Evolutionary conservation across 1,140 invertebrate genomes (phyloP), one percentile per base, ranked within the genome.

Genomic region (Bombus cullumanus): DNA sequence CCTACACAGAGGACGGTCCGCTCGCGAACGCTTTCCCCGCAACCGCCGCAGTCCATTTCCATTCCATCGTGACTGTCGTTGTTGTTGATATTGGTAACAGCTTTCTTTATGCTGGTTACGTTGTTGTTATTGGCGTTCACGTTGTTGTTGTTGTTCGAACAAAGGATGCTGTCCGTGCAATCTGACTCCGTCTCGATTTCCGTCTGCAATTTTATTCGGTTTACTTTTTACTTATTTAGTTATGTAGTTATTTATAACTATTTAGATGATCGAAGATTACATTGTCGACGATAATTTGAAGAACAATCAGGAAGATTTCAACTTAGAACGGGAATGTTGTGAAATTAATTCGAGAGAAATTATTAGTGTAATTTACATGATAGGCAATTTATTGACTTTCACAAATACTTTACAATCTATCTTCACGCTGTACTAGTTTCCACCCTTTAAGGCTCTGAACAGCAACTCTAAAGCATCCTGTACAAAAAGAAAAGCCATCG

Each of bases 11-110:
- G 86, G 47, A 95, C 92, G 71, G 92, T 95, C 41, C 94, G 94
- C 75, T 95, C 95, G 62, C 92, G 92, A 15, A 95, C 93, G 68
- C 92, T 92, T 91, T 94, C 92, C 25, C 95, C 95, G 83, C 95
- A 95, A 78, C 94, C 94, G 81, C 94, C 94, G 81, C 95, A 95
- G 62, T 95, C 94, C 94, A 95, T 95, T 86, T 94, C 94, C 90
- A 92, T 88, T 25, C 84, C 75, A 68, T 93, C 90, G 47, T 92
- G 88, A 39, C 72, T 80, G 28, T 90, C 88, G 41, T 86, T 85
- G 72, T 47, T 77, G 41, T 64, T 59, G 13, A 74, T 80, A n/a
- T 15, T 81, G 9, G 13, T 43, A 39, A 59, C 64, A 12, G 39
- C 25, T 41, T 88, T 90, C 13, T 87, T 88, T 43, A 68, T 66